Evolutionary conservation across 2,888 invertebrate species (phyloP).

Genomic region (Eremobia ochroleuca): DNA sequence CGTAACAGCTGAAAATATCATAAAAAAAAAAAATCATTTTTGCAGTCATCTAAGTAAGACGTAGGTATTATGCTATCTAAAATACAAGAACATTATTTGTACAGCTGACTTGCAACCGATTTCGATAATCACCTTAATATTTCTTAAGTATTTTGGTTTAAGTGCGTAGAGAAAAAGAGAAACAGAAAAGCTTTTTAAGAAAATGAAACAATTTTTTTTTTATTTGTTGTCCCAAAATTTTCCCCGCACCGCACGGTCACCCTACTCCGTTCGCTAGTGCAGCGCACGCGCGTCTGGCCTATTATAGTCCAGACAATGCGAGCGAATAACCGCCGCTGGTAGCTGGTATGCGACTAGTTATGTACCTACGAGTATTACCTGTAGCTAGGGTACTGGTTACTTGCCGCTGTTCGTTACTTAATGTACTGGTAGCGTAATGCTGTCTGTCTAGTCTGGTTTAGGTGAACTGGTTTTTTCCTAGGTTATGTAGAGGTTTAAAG

Average conservation of each 20-base stretch:
- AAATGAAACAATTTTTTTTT: neutral
- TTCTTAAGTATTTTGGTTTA: too few species aligned
- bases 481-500: too few species aligned
- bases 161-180: neutral
- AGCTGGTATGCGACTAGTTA: constrained; percentile 74
- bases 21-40: neutral
- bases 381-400: constrained; percentile 11
- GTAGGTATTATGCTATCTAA: neutral
- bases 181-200: neutral
- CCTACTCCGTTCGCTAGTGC: constrained; percentile 53
- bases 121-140: too few species aligned
- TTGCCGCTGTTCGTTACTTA: constrained; percentile 56
- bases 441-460: constrained; percentile 4
- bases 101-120: too few species aligned
- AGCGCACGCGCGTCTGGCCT: constrained; percentile 79
- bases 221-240: constrained; percentile 5
- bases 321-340: constrained; percentile 84
- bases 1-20: neutral
- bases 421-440: constrained; percentile 52
- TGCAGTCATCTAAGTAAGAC: neutral
- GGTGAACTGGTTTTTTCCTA: constrained; percentile 22
- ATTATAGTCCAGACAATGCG: constrained; percentile 86
- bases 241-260: constrained; percentile 16
- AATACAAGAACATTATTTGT: too few species aligned
- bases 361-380: constrained; percentile 34